These are phyloP conservation scores for Drosophila multiciliata DNA, from an alignment of 2,888 invertebrate species.

Conservation along the genomic window DNA sequence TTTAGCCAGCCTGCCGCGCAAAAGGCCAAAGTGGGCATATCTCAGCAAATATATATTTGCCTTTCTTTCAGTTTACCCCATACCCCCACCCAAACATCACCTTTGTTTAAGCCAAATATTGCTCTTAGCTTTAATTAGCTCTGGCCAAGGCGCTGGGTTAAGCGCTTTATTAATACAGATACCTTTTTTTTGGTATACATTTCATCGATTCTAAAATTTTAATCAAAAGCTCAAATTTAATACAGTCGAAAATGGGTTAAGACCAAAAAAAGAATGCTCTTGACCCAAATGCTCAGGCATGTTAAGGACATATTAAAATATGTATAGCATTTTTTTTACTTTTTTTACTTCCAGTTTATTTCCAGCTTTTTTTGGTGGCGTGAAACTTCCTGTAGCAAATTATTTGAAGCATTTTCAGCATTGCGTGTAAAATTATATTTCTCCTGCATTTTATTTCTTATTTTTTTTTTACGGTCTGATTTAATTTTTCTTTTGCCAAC, in stretches of 20 bases:
- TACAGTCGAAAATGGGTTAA: slow-evolving; percentile 1
- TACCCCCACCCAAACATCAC: not conserved
- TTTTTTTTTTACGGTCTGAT: slow-evolving; percentile 41
- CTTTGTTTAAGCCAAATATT: slow-evolving; percentile 44
- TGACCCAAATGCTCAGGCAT: slow-evolving; percentile 1
- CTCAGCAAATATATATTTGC: slow-evolving; percentile 2
- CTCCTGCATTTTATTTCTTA: slow-evolving; percentile 37
- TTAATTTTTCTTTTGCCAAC: slow-evolving; percentile 56
- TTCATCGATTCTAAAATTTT: slow-evolving; percentile 11
- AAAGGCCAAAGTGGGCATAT: slow-evolving; percentile 27
- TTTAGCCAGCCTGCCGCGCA: slow-evolving; percentile 27
- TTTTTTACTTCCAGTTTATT: not conserved
- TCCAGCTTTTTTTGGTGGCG: slow-evolving; percentile 22
- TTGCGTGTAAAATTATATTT: slow-evolving; percentile 53
- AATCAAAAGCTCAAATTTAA: slow-evolving; percentile 13
- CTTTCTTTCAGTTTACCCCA: not conserved
- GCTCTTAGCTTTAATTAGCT: slow-evolving; percentile 55
- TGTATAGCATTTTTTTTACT: slow-evolving; percentile 6
- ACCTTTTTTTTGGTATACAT: not conserved
- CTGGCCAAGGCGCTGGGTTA: slow-evolving; percentile 16
- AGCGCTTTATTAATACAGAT: slow-evolving; percentile 33
- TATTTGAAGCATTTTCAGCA: slow-evolving; percentile 55
- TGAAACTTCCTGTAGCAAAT: slow-evolving; percentile 59
- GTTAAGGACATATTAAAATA: slow-evolving; percentile 10
- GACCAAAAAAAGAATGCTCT: not conserved